Evolutionary conservation across 2,888 invertebrate genomes (phyloP), one percentile per base, ranked within the genome.

Genomic region (Oligia latruncula): DNA sequence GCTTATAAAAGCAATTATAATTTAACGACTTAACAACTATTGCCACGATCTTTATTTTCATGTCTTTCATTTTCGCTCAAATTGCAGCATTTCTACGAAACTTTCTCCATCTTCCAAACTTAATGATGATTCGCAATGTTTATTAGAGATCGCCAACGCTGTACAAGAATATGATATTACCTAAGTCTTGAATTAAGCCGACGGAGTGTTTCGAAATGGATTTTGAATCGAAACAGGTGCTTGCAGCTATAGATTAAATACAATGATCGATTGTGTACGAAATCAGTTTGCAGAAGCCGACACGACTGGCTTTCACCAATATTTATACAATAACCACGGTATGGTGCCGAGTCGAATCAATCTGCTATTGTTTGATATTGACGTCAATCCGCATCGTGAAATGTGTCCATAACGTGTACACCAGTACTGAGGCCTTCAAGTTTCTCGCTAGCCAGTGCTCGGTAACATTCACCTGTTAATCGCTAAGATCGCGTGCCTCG

Each of bases 351-450:
- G 75, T 88, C 91, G 82, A 93, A 94, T 95, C 93, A 93, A 93
- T 93, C 89, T 87, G 89, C 92, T 88, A 93, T 95, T 95, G 95
- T 95, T 94, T 93, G 90, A 90, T 89, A 88, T 88, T 93, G 94
- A 93, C 94, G 94, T 94, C 93, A 93, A 84, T 87, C 82, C 87
- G 88, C 87, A 82, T 87, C 91, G 90, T 91, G 86, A 90, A 91
- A 89, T 86, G 85, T 85, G 79, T 80, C 82, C 65, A 83, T 86
- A 87, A 80, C 77, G 62, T 83, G 40, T 58, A 77, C 66, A 71
- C 23, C 87, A 90, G 68, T 70, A 66, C 70, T 29, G 70, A 86
- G 91, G 86, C 91, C 91, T 91, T 92, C 89, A 86, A 87, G 87
- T 87, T 87, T 89, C 88, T 87, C 80, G 81, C 81, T 90, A 84